Evolutionary conservation across 2,888 invertebrate genomes (phyloP), one percentile per base, ranked within the genome.

Genomic region (Theristus sp.): DNA sequence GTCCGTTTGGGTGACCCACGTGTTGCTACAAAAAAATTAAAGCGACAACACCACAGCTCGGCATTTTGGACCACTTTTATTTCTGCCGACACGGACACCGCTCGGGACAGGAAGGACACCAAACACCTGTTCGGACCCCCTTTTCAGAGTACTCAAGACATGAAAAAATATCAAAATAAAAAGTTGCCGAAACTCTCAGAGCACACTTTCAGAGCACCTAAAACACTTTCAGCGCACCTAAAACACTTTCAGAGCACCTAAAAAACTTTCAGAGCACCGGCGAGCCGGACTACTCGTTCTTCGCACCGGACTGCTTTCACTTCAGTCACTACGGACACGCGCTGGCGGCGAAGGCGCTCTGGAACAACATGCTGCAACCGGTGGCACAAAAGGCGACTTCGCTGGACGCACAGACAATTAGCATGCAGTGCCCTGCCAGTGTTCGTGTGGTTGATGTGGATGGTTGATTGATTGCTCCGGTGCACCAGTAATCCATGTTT

Each of bases 291-390:
- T 46, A 63, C 20, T 66, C 63, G n/a, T 57, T 66, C 26, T 47
- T 65, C n/a, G 66, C 67, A 13, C 58, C 65, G 22, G 59, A 59
- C 53, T 59, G 59, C 26, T 59, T 59, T 27, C 59, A 59, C 38
- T n/a, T 2, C 30, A 54, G 54, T 13, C 53, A 29, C 1, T 6
- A 2, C 22, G 59, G 54, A 1, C 59, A 59, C 26, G 28, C 53
- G 17, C 6, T 65, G 2, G 63, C 62, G 1, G 67, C 67, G 22
- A 67, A 66, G 46, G 60, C 62, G 28, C 58, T 66, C 20, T 67
- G 67, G 67, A 61, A 61, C 57, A 57, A 46, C 26, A 38, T 57
- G 57, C 13, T 57, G 38, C 3, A 28, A n/a, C 56, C 56, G 2
- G 31, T 57, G 20, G 28, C 6, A 2, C 6, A 3, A 10, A 57